phyloP scores from a whole-genome alignment of 1,140 invertebrate species.

The Chironomus tepperi region DNA sequence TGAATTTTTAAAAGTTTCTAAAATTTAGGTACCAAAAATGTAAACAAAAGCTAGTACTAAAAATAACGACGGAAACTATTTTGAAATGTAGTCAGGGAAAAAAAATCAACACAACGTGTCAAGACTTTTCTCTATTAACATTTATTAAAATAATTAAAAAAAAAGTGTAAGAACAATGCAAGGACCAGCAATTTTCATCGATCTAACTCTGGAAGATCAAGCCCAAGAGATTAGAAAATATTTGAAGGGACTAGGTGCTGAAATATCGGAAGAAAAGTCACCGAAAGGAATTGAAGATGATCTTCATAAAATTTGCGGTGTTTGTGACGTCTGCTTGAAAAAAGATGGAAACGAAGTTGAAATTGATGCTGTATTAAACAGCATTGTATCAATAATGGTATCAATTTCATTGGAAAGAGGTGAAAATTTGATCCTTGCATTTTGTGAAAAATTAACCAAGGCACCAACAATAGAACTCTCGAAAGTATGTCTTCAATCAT shows the following conservation, averaged over 20 bases:
- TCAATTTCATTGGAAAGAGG: constrained; percentile 75
- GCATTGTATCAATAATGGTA: constrained; percentile 89
- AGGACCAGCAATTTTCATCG: constrained; percentile 70
- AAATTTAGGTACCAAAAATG: too few species aligned
- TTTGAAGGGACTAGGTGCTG: constrained; percentile 83
- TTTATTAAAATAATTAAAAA: neutral
- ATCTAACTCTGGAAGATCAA: constrained; percentile 69
- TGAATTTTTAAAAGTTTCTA: too few species aligned
- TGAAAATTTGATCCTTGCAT: constrained; percentile 83
- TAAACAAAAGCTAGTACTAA: too few species aligned
- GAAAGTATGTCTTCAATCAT: constrained; percentile 70
- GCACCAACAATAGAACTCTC: constrained; percentile 75
- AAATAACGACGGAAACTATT: too few species aligned
- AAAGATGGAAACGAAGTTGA: constrained; percentile 64
- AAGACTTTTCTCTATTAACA: neutral
- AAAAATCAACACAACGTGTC: too few species aligned
- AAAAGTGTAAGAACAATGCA: constrained; percentile 47
- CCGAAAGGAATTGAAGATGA: constrained; percentile 87
- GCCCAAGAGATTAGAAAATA: constrained; percentile 80
- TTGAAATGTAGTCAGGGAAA: too few species aligned
- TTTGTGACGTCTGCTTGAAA: constrained; percentile 86
- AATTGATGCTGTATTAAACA: constrained; percentile 75
- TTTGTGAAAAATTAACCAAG: constrained; percentile 91
- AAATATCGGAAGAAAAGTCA: constrained; percentile 84
- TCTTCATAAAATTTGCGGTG: constrained; percentile 88